phyloP scores from a whole-genome alignment of 2,113 vertebrate species.

The Hemibagrus wyckioides region DNA sequence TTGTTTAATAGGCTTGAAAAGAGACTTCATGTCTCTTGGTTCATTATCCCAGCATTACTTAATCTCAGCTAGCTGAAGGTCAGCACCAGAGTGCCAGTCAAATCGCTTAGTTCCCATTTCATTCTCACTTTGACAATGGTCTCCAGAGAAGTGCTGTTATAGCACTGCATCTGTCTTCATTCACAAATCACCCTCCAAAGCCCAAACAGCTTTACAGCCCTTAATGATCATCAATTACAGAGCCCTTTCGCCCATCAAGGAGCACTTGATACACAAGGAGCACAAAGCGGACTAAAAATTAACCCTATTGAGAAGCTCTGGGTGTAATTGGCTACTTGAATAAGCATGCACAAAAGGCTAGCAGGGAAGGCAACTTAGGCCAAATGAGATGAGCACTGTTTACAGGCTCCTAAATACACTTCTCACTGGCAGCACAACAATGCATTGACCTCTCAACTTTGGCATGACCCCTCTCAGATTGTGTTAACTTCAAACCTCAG shows the following conservation, averaged over 20 bases:
- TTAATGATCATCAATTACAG: slow-evolving; percentile 85
- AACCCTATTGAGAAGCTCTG: slow-evolving; percentile 79
- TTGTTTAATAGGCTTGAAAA: neutral
- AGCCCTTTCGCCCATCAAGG: slow-evolving; percentile 81
- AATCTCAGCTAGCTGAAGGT: slow-evolving; percentile 45
- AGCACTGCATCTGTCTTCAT: slow-evolving; percentile 77
- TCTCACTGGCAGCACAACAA: slow-evolving; percentile 73
- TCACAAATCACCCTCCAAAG: slow-evolving; percentile 78
- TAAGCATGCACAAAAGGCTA: slow-evolving; percentile 75
- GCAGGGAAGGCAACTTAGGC: slow-evolving; percentile 69
- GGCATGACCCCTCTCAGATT: slow-evolving; percentile 70
- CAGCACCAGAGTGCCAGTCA: slow-evolving; percentile 43
- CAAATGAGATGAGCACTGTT: slow-evolving; percentile 78
- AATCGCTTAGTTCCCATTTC: slow-evolving; percentile 50
- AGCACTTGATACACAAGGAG: slow-evolving; percentile 71
- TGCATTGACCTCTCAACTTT: slow-evolving; percentile 82
- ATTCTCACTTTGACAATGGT: slow-evolving; percentile 54
- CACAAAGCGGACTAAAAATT: slow-evolving; percentile 81
- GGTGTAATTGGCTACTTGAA: slow-evolving; percentile 73
- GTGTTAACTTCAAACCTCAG: slow-evolving; percentile 72
- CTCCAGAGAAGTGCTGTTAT: slow-evolving; percentile 46
- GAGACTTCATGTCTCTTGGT: slow-evolving; percentile 2
- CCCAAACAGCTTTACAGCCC: slow-evolving; percentile 83
- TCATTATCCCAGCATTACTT: slow-evolving; percentile 45
- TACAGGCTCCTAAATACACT: slow-evolving; percentile 75